Evolutionary conservation across 2,113 vertebrate species (phyloP), one percentile per base, ranked within the genome.

Genomic region (Pholis gunnellus): DNA sequence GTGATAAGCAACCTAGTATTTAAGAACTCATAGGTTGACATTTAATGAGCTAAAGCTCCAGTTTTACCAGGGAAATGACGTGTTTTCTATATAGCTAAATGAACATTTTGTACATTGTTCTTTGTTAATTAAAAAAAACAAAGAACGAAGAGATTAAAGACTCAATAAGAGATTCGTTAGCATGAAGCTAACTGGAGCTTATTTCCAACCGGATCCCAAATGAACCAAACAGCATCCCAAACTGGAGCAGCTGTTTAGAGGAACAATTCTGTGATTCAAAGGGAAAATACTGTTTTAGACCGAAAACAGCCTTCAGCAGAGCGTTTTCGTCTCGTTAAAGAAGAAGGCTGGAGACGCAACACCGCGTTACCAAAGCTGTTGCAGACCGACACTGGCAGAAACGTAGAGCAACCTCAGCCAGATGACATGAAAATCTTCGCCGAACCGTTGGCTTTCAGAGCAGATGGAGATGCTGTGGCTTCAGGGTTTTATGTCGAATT

Each of bases 71-170:
- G 85, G 17, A 44, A 48, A 59, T 46, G 0, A 27, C 0, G 3
- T 34, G 52, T 77, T 83, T 86, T 86, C 44, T 77, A 74, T 71
- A 48, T 31, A 59, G 9, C 72, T 77, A 38, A 78, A 36, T 9
- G 20, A 74, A 44, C 57, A 27, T 83, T 74, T 88, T 83, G n/a
- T 88, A 82, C 20, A 31, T 50, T 40, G 14, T 40, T 82, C 46
- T 74, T 82, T 59, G 25, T 48, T 68, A 22, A 38, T 61, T 9
- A 29, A n/a, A 54, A 27, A 27, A 14, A 6, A 10, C n/a, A 20
- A 14, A 34, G 15, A 52, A 9, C 5, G 8, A 27, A 2, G 44
- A 61, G 11, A 54, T 29, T 50, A 61, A 67, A 42, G 65, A 60
- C n/a, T 70, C 6, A 34, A 9, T 9, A 8, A 40, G 40, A 78